Percentiles rank a stretch among this genome's conserved stretches.
Conservation (phyloP, 2,888 invertebrate genomes). For the Chrysolina haemoptera region DNA sequence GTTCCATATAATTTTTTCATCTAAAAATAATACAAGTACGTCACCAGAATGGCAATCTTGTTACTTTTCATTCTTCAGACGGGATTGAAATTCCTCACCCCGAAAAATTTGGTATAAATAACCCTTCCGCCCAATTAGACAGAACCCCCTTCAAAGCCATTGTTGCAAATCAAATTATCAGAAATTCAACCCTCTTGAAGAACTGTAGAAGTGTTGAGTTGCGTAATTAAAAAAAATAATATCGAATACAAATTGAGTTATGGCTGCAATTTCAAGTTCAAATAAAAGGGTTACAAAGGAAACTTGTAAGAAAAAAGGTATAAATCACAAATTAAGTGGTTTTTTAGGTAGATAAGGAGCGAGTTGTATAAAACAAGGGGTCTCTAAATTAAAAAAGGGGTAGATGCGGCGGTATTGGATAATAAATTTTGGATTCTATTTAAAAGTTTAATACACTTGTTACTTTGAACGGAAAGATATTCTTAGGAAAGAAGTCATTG, state of each 20-base stretch:
- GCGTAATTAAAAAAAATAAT: conserved; percentile 70
- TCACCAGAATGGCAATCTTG: not conserved
- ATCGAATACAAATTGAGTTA: conserved; percentile 70
- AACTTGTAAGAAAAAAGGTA: conserved; percentile 61
- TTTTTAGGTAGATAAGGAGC: conserved; percentile 59
- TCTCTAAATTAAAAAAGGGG: conserved; percentile 59
- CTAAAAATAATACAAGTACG: not conserved
- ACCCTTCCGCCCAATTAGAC: conserved; percentile 59
- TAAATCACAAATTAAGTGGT: conserved; percentile 67
- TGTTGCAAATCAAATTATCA: conserved; percentile 66
- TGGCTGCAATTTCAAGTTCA: conserved; percentile 68
- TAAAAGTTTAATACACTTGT: conserved; percentile 64
- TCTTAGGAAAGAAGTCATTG: conserved; percentile 30
- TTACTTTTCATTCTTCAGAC: not conserved
- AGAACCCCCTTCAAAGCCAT: conserved; percentile 51
- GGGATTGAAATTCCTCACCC: not conserved
- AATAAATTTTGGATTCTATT: conserved; percentile 63
- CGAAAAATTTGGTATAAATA: conserved; percentile 55
- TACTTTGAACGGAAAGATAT: conserved; percentile 44
- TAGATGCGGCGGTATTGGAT: conserved; percentile 55
- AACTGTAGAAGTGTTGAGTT: conserved; percentile 65
- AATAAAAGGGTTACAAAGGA: conserved; percentile 64
- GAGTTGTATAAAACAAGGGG: conserved; percentile 51
- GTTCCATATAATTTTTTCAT: not conserved
- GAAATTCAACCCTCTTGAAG: conserved; percentile 61